Evolutionary conservation across 2,113 vertebrate genomes (phyloP).

Genomic region (Tupaia chinensis): DNA sequence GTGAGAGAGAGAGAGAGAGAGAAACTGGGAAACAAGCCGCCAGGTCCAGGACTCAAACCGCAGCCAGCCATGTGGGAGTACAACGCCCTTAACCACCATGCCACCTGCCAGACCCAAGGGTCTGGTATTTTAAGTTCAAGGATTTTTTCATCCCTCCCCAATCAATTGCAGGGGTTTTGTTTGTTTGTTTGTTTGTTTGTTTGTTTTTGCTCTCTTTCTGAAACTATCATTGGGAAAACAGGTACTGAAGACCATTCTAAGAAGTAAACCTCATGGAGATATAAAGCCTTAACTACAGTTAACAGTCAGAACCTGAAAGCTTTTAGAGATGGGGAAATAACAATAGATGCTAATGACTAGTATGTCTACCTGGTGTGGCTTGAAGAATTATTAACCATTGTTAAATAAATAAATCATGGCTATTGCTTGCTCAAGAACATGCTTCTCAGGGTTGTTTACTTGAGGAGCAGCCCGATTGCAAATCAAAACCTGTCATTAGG

Average conservation of each 20-base stretch:
- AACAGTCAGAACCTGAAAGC: background rate
- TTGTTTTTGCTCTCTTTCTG: constrained; percentile 22
- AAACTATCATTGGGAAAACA: constrained; percentile 18
- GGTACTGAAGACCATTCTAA: constrained; percentile 15
- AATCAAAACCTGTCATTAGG: background rate
- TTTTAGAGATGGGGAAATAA: constrained; percentile 36
- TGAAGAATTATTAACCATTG: constrained; percentile 58
- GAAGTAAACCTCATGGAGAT: background rate
- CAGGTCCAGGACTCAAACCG: too few species aligned
- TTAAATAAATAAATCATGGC: constrained; percentile 3
- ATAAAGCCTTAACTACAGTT: background rate
- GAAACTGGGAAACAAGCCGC: too few species aligned
- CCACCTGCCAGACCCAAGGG: too few species aligned
- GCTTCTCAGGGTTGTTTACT: background rate
- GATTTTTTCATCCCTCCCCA: background rate
- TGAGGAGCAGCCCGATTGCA: background rate
- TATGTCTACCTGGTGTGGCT: background rate
- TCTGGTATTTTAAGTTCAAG: background rate
- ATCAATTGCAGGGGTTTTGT: background rate
- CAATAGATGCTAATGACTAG: background rate
- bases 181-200: background rate
- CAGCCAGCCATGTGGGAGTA: too few species aligned
- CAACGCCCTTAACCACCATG: too few species aligned
- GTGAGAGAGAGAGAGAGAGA: too few species aligned
- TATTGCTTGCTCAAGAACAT: background rate